Base-by-base conservation (phyloP, 1,140 invertebrate species). In the Drosophila novamexicana region DNA sequence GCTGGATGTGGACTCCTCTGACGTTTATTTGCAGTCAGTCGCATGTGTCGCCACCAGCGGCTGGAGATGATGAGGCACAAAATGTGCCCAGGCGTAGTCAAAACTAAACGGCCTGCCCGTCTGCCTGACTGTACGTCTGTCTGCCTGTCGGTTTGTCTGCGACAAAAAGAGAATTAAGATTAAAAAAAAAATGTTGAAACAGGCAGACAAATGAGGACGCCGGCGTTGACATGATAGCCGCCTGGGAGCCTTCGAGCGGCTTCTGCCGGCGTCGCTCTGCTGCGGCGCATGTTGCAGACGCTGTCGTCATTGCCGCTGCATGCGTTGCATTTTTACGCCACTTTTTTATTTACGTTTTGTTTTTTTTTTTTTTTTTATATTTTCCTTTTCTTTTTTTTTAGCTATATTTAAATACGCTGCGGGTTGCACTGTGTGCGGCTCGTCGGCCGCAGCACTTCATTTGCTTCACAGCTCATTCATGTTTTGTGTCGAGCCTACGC, bases 381-480 rank as follows among this genome's bases (percentile, higher is more conserved):
- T 14, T 65, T 34, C 39, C 58, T 59, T 37, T 50, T 32, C 14
- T 40, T 59, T 59, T 29, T 29, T 40, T 76, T 65, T 72, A 59
- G 79, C 80, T 89, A 88, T 88, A 88, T 88, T 88, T 86, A 86
- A 86, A 86, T 61, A 88, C 83, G 83, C 79, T 86, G 83, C 79
- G 83, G 83, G 84, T 89, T 88, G 83, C 79, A 88, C 63, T 68
- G 44, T 42, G 65, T 29, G 22, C 37, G 49, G 58, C 69, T 75
- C 75, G 78, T 57, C 75, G 70, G 70, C 70, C 70, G 71, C 69
- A 82, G 88, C 88, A 91, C 88, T 91, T 91, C 88, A 91, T 91
- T 91, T 91, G 88, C 88, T 91, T 79, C 88, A 84, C 82, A 91
- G 90, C 88, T 91, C 88, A 91, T 91, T 91, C 88, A 91, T 90